phyloP scores from a whole-genome alignment of 2,113 vertebrate species.

The Clarias gariepinus region DNA sequence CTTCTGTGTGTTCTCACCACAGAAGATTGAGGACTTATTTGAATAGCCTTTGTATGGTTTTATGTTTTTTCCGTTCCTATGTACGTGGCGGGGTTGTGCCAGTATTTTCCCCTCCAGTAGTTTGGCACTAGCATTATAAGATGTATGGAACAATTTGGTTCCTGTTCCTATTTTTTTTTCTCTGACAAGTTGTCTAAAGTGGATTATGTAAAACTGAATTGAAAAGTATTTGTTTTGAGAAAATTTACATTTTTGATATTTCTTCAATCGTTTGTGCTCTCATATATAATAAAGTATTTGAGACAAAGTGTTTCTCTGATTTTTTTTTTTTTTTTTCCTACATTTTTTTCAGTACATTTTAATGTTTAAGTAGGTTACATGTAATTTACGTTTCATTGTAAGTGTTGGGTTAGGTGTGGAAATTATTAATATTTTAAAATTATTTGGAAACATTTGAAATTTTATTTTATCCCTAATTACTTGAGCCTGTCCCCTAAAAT shows the following conservation, averaged over 20 bases:
- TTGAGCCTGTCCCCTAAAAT: not conserved
- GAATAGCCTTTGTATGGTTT: slow-evolving; percentile 23
- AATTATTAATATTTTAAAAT: not conserved
- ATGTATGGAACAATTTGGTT: slow-evolving; percentile 5
- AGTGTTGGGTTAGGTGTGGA: too few species aligned
- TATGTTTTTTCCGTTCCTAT: slow-evolving; percentile 12
- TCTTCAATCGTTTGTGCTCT: slow-evolving; percentile 18
- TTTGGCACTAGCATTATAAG: slow-evolving; percentile 23
- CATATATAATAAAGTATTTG: slow-evolving; percentile 8
- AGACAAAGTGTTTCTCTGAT: not conserved
- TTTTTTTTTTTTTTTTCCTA: not conserved
- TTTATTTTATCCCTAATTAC: not conserved
- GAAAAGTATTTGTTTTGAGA: slow-evolving; percentile 37
- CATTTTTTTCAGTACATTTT: not conserved
- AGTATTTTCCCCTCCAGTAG: not conserved
- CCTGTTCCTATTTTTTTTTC: not conserved
- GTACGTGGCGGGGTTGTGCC: slow-evolving; percentile 25
- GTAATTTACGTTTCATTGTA: not conserved
- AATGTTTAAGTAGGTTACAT: not conserved
- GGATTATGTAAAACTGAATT: slow-evolving; percentile 8
- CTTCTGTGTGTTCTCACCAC: not conserved
- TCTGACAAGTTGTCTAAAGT: slow-evolving; percentile 7
- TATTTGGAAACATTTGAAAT: too few species aligned
- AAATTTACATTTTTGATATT: slow-evolving; percentile 24
- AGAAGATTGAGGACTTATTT: not conserved